A percentile compares a stretch with the other conserved stretches of the same genome.
Conservation (phyloP, 2,888 invertebrate species). For the Andrena flavipes region DNA sequence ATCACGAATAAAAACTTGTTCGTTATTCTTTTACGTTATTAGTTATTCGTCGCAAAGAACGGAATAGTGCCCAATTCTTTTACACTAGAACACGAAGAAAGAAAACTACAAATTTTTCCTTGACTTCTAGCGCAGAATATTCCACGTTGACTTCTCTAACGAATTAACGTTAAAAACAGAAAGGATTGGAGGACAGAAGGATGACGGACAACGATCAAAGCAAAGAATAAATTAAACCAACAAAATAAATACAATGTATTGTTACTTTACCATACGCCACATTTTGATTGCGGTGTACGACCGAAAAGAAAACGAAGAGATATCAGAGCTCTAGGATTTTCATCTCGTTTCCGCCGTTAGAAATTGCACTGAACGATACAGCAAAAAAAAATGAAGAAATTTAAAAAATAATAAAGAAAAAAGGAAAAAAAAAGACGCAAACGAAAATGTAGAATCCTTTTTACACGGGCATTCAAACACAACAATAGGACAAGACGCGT, state of each 20-base stretch:
- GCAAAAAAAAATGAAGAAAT: constrained; percentile 17
- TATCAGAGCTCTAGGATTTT: constrained; percentile 40
- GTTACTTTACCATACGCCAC: constrained; percentile 76
- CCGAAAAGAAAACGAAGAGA: constrained; percentile 61
- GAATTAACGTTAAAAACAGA: constrained; percentile 5
- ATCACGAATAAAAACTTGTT: too few relatives aligned
- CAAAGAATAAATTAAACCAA: constrained; percentile 77
- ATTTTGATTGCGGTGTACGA: constrained; percentile 69
- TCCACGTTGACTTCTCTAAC: not conserved
- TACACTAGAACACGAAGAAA: not conserved
- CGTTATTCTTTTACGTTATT: too few relatives aligned
- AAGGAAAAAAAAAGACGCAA: constrained; percentile 15
- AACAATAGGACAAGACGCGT: constrained; percentile 50
- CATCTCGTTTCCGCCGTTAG: constrained; percentile 21
- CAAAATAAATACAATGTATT: constrained; percentile 80
- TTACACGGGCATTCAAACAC: constrained; percentile 49
- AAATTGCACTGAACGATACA: constrained; percentile 28
- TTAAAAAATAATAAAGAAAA: constrained; percentile 19
- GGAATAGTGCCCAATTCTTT: not conserved
- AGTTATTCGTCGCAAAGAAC: too few relatives aligned
- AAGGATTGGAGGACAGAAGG: constrained; percentile 14
- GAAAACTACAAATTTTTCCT: not conserved
- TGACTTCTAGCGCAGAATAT: not conserved
- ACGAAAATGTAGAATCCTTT: constrained; percentile 24
- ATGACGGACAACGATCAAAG: constrained; percentile 55